These are phyloP conservation scores for Euglossa dilemma DNA, from an alignment of 1,140 invertebrate genomes.

Conservation along the genomic window DNA sequence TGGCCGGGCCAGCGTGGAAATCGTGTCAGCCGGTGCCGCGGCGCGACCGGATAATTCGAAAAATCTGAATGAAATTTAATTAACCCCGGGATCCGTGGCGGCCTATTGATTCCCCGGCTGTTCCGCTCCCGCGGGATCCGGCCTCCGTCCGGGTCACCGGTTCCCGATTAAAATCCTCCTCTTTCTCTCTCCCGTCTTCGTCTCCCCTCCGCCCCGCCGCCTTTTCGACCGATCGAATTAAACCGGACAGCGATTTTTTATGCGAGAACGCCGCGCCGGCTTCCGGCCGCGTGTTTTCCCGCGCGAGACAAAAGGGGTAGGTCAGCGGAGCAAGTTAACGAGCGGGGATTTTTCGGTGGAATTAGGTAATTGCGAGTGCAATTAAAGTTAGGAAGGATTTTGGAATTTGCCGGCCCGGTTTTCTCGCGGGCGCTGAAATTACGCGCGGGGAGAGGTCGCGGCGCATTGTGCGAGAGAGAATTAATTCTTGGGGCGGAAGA, in stretches of 20 bases:
- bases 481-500: too few relatives aligned
- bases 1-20: constrained; percentile 45
- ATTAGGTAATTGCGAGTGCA: too few relatives aligned
- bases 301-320: too few relatives aligned
- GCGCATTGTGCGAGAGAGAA: too few relatives aligned
- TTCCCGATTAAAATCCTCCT: constrained; percentile 38
- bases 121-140: constrained; percentile 20
- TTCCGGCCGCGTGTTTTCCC: background rate
- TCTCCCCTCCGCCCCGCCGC: background rate
- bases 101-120: constrained; percentile 55
- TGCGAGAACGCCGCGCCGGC: background rate
- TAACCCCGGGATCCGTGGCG: constrained; percentile 50
- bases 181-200: background rate
- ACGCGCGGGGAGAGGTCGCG: too few relatives aligned
- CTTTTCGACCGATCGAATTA: background rate
- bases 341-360: too few relatives aligned
- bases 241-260: background rate
- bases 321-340: too few relatives aligned
- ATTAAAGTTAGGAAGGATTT: too few relatives aligned
- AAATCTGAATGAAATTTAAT: constrained; percentile 67
- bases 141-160: constrained; percentile 13
- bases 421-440: too few relatives aligned
- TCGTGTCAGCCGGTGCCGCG: constrained; percentile 53
- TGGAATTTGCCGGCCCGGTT: too few relatives aligned
- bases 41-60: constrained; percentile 53